Percentiles rank a stretch among this genome's conserved stretches.
phyloP scores from a whole-genome alignment of 2,888 invertebrate species.

The Odontocolon sp. region DNA sequence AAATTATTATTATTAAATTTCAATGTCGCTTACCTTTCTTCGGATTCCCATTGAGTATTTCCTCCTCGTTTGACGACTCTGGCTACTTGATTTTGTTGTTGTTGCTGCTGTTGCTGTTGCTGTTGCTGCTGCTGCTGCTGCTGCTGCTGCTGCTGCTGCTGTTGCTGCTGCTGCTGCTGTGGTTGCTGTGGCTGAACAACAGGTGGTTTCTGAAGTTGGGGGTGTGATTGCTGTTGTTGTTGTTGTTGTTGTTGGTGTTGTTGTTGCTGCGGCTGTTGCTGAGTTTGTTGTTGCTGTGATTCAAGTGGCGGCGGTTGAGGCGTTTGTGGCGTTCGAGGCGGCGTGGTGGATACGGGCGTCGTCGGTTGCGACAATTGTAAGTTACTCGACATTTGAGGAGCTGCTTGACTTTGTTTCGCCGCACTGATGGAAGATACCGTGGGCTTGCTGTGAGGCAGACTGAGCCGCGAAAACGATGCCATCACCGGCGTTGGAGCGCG shows the following conservation, averaged over 20 bases:
- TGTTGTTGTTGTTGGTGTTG: constrained; percentile 62
- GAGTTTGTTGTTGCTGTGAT: constrained; percentile 69
- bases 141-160: constrained; percentile 62
- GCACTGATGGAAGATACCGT: constrained; percentile 62
- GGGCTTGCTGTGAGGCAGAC: constrained; percentile 67
- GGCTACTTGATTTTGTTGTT: constrained; percentile 20
- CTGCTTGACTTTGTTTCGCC: constrained; percentile 48
- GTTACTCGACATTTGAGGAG: constrained; percentile 61
- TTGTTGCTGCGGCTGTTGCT: constrained; percentile 53
- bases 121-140: constrained; percentile 76
- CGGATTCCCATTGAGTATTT: no score
- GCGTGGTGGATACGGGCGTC: constrained; percentile 60
- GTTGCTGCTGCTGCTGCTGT: constrained; percentile 69
- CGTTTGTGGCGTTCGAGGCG: constrained; percentile 69
- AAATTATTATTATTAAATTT: no score
- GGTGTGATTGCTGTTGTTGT: constrained; percentile 69
- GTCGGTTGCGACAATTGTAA: constrained; percentile 62
- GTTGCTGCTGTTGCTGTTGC: constrained; percentile 71
- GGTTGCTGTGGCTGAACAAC: no score
- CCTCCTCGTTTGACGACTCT: no score
- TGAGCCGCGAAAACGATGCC: constrained; percentile 48
- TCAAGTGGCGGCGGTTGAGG: constrained; percentile 74
- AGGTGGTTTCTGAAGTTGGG: no score
- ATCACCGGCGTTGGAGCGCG: constrained; percentile 61
- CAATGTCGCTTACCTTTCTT: no score